phyloP scores from a whole-genome alignment of 2,888 invertebrate genomes.

The Calliopum simillimum region DNA sequence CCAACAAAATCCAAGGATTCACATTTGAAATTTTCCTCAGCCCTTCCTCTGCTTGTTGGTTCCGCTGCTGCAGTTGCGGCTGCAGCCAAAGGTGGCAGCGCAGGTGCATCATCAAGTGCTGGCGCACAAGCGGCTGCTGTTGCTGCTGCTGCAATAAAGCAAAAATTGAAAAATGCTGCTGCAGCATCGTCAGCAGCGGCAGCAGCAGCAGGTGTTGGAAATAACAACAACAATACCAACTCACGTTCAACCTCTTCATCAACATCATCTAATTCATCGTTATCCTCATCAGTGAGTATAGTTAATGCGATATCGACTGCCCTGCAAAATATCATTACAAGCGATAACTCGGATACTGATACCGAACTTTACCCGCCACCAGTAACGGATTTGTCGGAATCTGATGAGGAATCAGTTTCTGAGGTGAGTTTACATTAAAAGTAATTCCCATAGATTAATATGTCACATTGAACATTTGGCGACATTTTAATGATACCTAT shows the following conservation, averaged over 20 bases:
- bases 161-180: slow-evolving; percentile 56
- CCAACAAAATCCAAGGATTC: slow-evolving; percentile 51
- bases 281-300: slow-evolving; percentile 62
- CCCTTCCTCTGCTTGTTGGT: slow-evolving; percentile 56
- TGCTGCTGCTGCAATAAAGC: slow-evolving; percentile 58
- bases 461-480: not conserved
- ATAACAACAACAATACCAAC: slow-evolving; percentile 36
- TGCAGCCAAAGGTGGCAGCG: slow-evolving; percentile 53
- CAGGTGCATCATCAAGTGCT: slow-evolving; percentile 43
- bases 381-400: slow-evolving; percentile 94
- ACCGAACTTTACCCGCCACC: slow-evolving; percentile 83
- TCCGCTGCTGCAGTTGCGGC: slow-evolving; percentile 60
- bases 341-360: slow-evolving; percentile 89
- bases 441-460: not conserved
- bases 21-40: slow-evolving; percentile 59
- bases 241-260: slow-evolving; percentile 59
- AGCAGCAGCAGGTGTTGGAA: slow-evolving; percentile 51
- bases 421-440: slow-evolving; percentile 79
- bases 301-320: slow-evolving; percentile 63
- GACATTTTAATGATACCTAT: slow-evolving; percentile 9
- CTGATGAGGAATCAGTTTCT: slow-evolving; percentile 95
- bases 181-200: slow-evolving; percentile 51
- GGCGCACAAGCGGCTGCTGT: slow-evolving; percentile 49
- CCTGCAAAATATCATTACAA: slow-evolving; percentile 72
- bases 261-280: slow-evolving; percentile 62